A percentile compares a stretch with the other conserved stretches of the same genome.
Evolutionary conservation across 2,888 invertebrate genomes (phyloP).

Genomic region (Hesperia comma): DNA sequence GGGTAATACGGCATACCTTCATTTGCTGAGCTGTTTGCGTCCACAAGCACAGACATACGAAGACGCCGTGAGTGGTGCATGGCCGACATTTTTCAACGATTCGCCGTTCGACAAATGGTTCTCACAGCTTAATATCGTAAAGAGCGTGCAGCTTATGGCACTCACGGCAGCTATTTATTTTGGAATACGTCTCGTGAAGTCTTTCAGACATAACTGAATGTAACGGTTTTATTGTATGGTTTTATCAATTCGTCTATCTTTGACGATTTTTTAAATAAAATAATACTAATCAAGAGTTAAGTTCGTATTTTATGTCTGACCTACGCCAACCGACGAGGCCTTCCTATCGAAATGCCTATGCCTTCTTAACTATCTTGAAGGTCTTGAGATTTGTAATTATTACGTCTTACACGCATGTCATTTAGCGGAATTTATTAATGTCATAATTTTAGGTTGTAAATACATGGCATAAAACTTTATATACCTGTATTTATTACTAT

Average conservation of each 20-base stretch:
- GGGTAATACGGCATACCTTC: constrained; percentile 69
- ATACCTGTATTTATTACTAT: not conserved
- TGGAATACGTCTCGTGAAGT: constrained; percentile 21
- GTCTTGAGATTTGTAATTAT: no score
- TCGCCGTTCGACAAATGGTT: constrained; percentile 51
- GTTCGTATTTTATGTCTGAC: no score
- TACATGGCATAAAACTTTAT: no score
- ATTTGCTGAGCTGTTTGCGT: constrained; percentile 62
- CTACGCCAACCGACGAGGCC: no score
- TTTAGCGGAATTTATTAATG: no score
- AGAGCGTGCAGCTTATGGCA: constrained; percentile 51
- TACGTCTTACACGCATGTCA: no score
- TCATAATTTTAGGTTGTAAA: no score
- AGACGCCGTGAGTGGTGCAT: constrained; percentile 55
- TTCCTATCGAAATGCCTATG: no score
- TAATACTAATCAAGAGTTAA: not conserved
- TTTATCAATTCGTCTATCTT: not conserved
- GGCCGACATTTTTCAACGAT: constrained; percentile 54
- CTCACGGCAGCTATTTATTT: constrained; percentile 49
- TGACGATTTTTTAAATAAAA: not conserved
- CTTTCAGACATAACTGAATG: constrained; percentile 11
- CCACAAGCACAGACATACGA: constrained; percentile 74
- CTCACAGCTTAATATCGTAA: constrained; percentile 57
- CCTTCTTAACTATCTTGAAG: no score
- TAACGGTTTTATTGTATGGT: not conserved